A percentile compares a stretch with the other conserved stretches of the same genome.
Evolutionary conservation across 2,888 invertebrate species (phyloP).

Genomic region (Isotomurus palustris): DNA sequence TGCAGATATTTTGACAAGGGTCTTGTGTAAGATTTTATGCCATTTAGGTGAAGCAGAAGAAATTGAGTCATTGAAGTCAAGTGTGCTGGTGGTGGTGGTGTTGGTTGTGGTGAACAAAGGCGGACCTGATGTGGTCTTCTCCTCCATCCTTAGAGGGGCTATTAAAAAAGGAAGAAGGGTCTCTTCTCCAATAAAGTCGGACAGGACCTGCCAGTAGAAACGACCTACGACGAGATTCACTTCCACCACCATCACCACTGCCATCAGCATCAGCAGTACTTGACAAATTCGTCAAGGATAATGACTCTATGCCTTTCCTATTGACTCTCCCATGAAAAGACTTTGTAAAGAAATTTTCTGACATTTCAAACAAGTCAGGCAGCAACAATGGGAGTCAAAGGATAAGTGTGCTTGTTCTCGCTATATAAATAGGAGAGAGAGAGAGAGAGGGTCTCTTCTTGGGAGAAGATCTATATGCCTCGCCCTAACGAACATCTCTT

Average conservation of each 20-base stretch:
- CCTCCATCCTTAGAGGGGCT: neutral
- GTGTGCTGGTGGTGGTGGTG: slow-evolving; percentile 5
- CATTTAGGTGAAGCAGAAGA: slow-evolving; percentile 4
- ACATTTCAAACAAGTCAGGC: slow-evolving; percentile 41
- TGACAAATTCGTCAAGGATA: slow-evolving; percentile 46
- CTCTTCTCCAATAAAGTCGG: neutral
- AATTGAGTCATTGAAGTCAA: slow-evolving; percentile 10
- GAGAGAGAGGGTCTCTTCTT: too few species aligned
- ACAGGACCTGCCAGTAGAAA: neutral
- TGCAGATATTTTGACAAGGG: slow-evolving; percentile 21
- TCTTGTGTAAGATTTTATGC: slow-evolving; percentile 22
- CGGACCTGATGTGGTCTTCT: slow-evolving; percentile 7
- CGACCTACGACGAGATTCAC: too few species aligned
- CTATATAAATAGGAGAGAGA: slow-evolving; percentile 18
- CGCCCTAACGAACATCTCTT: too few species aligned
- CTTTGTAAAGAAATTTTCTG: slow-evolving; percentile 29
- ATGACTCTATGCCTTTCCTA: slow-evolving; percentile 31
- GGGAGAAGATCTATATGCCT: too few species aligned
- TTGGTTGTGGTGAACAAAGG: slow-evolving; percentile 3
- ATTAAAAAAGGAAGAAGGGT: slow-evolving; percentile 11
- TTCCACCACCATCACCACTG: too few species aligned
- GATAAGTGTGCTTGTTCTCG: slow-evolving; percentile 31
- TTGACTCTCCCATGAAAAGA: slow-evolving; percentile 1
- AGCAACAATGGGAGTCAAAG: slow-evolving; percentile 34
- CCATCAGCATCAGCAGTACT: slow-evolving; percentile 14